These are phyloP conservation scores for Clupea harengus DNA, from an alignment of 2,113 vertebrate species.

Conservation along the genomic window DNA sequence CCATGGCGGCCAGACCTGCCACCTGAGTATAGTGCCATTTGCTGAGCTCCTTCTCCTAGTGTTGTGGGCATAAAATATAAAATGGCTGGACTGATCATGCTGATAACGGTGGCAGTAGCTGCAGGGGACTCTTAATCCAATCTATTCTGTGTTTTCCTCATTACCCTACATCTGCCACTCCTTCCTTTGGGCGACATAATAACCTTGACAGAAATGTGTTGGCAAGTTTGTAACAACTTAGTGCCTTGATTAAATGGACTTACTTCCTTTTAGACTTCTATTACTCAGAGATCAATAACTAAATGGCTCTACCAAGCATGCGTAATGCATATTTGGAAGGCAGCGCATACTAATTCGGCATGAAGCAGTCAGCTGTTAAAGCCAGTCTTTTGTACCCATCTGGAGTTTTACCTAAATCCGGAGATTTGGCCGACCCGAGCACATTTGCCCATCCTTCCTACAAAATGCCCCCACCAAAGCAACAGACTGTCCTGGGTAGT, in stretches of 20 bases:
- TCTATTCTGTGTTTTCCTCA: background rate
- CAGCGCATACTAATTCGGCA: background rate
- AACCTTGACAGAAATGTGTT: background rate
- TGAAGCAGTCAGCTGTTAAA: background rate
- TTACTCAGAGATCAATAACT: background rate
- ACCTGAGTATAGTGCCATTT: slow-evolving; percentile 18
- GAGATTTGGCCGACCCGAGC: slow-evolving; percentile 55
- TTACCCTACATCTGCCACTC: background rate
- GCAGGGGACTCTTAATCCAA: background rate
- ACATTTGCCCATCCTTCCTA: slow-evolving; percentile 46
- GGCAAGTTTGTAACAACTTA: background rate
- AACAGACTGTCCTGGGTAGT: slow-evolving; percentile 56
- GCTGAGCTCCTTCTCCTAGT: background rate
- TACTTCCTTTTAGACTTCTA: background rate
- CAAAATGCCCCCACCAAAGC: slow-evolving; percentile 44
- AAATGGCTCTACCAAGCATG: background rate
- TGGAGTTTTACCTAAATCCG: slow-evolving; percentile 54
- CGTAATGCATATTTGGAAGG: background rate
- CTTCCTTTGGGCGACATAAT: background rate
- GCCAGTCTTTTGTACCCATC: slow-evolving; percentile 47
- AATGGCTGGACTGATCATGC: background rate
- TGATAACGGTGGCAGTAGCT: background rate
- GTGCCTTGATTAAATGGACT: background rate
- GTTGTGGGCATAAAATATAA: background rate
- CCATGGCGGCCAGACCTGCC: background rate